phyloP scores from a whole-genome alignment of 2,888 invertebrate species.

The Eulithis testata region DNA sequence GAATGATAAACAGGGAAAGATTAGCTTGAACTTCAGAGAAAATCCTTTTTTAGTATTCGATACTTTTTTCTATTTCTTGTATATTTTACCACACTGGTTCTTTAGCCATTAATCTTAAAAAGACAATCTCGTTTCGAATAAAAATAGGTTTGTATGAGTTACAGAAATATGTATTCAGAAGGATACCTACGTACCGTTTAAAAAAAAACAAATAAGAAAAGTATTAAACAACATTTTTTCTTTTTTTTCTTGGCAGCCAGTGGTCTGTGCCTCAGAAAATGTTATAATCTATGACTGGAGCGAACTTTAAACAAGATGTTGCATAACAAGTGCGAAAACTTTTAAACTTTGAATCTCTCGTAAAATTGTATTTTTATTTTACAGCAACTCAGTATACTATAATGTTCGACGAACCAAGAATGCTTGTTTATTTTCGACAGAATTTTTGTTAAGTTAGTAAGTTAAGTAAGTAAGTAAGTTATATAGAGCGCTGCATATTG shows the following conservation, averaged over 20 bases:
- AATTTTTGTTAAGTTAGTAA: no score
- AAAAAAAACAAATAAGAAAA: no score
- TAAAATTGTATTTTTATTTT: conserved; percentile 20
- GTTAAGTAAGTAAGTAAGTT: no score
- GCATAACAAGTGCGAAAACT: conserved; percentile 47
- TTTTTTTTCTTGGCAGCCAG: conserved; percentile 8
- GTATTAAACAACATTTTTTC: conserved; percentile 7
- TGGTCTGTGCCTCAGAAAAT: conserved; percentile 19
- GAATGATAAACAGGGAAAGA: background rate
- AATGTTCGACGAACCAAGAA: conserved; percentile 14
- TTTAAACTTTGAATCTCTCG: conserved; percentile 32
- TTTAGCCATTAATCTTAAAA: no score
- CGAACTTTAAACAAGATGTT: conserved; percentile 57
- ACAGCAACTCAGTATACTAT: conserved; percentile 11
- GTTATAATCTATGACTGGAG: conserved; percentile 41
- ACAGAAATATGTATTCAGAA: no score
- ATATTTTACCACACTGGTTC: no score
- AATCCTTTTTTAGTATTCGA: no score
- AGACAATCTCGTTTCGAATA: no score
- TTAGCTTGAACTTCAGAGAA: background rate
- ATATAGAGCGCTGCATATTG: no score
- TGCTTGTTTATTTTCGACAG: background rate
- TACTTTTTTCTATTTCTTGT: no score
- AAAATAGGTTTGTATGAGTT: no score
- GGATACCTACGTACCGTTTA: no score